Base-by-base conservation (phyloP, 2,113 vertebrate species). In the Myotis yumanensis region DNA sequence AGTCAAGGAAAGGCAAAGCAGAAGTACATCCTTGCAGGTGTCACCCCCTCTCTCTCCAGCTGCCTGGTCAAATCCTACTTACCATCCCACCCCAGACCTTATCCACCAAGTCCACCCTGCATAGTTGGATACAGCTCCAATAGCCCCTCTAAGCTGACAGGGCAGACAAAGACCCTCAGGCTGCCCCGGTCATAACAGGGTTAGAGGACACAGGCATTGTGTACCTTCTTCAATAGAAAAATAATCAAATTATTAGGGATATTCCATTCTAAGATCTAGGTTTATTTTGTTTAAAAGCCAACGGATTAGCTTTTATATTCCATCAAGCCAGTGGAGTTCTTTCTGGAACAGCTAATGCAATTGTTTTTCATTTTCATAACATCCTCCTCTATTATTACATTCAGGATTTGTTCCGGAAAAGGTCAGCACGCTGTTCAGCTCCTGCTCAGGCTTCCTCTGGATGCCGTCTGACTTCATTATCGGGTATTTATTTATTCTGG, bases 281-380 rank as follows among this genome's bases (percentile, higher is more conserved):
- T 37, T 85, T 95, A 91, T 16, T 89, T 89, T 10, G 40, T 90
- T 83, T 95, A 82, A 72, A 7, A 94, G 89, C 30, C 73, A 90
- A 30, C 6, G 8, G 12, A 89, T 91, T 84, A 94, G 86, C 40
- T 92, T 95, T 81, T 94, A 40, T 71, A 94, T 77, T 92, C 79
- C 30, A 88, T 52, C 84, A 94, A 91, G 85, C 37, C 64, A 86
- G 32, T 69, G n/a, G 76, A 79, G 93, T 95, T 97, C 75, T 94
- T 97, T 95, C 81, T 90, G 89, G 46, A 95, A 89, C 48, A 93
- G 72, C 30, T 54, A 72, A 88, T 51, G 69, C 20, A 68, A 90
- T 25, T 94, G 73, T 64, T 96, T 93, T 89, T n/a, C 79, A 62
- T 93, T 96, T 96, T 93, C 52, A 43, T 90, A 96, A 91, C 72